Evolutionary conservation across 2,888 invertebrate species (phyloP).

Genomic region (Kryphioiulus occultus): DNA sequence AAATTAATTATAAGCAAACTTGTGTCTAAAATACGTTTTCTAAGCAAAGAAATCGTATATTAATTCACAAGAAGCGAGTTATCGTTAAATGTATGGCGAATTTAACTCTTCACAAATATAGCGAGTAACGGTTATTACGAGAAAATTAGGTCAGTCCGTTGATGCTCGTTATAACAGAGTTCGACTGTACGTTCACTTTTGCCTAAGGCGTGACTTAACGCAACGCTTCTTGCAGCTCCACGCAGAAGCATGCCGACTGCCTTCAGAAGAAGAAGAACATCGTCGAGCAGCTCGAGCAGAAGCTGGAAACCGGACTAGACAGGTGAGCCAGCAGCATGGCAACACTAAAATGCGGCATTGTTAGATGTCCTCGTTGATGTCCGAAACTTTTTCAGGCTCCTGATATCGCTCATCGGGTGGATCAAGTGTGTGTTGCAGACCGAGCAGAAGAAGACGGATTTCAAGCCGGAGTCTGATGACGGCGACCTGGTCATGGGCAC

Average conservation of each 20-base stretch:
- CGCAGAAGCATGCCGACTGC: slow-evolving; percentile 87
- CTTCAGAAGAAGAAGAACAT: slow-evolving; percentile 83
- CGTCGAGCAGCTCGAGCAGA: slow-evolving; percentile 87
- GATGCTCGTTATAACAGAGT: too few relatives aligned
- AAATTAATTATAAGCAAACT: too few relatives aligned
- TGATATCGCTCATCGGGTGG: slow-evolving; percentile 90
- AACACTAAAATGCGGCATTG: background rate
- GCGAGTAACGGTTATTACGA: too few relatives aligned
- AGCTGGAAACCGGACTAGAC: slow-evolving; percentile 76
- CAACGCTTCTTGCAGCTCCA: slow-evolving; percentile 71
- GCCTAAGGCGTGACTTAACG: background rate
- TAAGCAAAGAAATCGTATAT: too few relatives aligned
- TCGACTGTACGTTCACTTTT: too few relatives aligned
- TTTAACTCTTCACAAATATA: too few relatives aligned
- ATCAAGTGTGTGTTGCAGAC: slow-evolving; percentile 85
- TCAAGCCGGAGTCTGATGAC: slow-evolving; percentile 70
- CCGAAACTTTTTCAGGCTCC: slow-evolving; percentile 68
- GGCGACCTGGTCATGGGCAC: slow-evolving; percentile 70
- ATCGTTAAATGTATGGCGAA: too few relatives aligned
- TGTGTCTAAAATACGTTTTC: too few relatives aligned
- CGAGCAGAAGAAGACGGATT: slow-evolving; percentile 96
- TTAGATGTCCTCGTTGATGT: slow-evolving; percentile 44
- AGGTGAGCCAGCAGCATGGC: slow-evolving; percentile 56
- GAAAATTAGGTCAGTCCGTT: too few relatives aligned
- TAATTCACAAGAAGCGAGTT: too few relatives aligned